Conservation (phyloP, 2,888 invertebrate species). For the Dryobota labecula region DNA sequence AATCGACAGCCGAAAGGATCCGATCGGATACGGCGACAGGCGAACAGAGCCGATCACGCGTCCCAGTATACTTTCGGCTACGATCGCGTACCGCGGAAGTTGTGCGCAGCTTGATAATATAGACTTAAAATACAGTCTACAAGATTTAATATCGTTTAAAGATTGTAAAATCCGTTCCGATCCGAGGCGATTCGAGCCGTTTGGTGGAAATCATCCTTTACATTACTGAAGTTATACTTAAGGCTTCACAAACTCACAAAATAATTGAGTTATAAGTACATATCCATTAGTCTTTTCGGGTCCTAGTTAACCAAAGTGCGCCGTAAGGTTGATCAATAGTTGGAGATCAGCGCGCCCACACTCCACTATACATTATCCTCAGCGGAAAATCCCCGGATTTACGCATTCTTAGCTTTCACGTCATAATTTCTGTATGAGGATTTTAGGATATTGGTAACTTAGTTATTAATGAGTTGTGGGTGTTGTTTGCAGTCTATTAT, state of each 20-base stretch:
- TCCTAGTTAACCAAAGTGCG: background rate
- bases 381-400: slow-evolving; percentile 32
- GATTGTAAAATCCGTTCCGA: too few relatives aligned
- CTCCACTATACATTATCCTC: slow-evolving; percentile 21
- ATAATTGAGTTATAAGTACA: background rate
- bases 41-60: too few relatives aligned
- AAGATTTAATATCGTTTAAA: too few relatives aligned
- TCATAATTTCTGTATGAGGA: slow-evolving; percentile 31
- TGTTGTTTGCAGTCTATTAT: background rate
- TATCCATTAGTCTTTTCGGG: slow-evolving; percentile 13
- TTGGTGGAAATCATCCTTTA: too few relatives aligned
- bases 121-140: too few relatives aligned
- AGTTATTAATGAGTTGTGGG: slow-evolving; percentile 26
- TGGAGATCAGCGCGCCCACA: slow-evolving; percentile 24
- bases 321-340: slow-evolving; percentile 34
- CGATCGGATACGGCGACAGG: too few relatives aligned
- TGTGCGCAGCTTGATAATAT: too few relatives aligned
- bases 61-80: too few relatives aligned
- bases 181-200: too few relatives aligned
- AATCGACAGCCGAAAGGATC: too few relatives aligned
- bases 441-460: slow-evolving; percentile 27
- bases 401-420: slow-evolving; percentile 31
- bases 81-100: too few relatives aligned
- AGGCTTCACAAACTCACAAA: background rate
- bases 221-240: too few relatives aligned